phyloP scores from a whole-genome alignment of 2,113 vertebrate genomes.

The Gobiocypris rarus region DNA sequence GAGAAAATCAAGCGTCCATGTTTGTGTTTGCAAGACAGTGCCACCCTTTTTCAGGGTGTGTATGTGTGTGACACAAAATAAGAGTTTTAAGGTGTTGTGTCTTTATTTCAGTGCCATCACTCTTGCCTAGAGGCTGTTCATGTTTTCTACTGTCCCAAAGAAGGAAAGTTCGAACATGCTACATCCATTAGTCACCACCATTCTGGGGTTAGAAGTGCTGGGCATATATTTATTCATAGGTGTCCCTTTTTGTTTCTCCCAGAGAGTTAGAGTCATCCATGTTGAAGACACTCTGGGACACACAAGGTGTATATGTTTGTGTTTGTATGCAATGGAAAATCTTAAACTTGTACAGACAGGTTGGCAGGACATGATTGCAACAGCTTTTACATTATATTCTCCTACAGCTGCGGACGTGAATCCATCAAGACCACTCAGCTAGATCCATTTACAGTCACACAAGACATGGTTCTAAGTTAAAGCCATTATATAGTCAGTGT shows the following conservation, averaged over 20 bases:
- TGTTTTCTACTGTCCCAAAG: not conserved
- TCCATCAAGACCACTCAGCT: not conserved
- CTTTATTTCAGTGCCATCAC: not conserved
- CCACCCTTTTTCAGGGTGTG: too few relatives aligned
- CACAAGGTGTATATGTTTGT: not conserved
- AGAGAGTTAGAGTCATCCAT: not conserved
- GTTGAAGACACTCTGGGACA: not conserved
- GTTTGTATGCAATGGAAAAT: slow-evolving; percentile 5
- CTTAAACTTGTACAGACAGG: slow-evolving; percentile 12
- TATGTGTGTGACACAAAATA: not conserved
- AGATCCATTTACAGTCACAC: not conserved
- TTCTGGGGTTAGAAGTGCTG: not conserved
- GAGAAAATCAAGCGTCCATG: not conserved
- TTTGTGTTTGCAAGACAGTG: not conserved
- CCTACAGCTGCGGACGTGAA: not conserved
- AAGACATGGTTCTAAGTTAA: not conserved
- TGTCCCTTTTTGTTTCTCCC: not conserved
- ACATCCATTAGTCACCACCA: not conserved
- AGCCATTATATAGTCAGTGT: too few relatives aligned
- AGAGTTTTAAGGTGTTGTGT: not conserved
- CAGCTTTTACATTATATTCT: not conserved
- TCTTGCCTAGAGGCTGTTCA: not conserved
- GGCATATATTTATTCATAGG: not conserved
- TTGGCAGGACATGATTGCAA: not conserved
- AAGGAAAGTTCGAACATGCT: not conserved